Evolutionary conservation across 2,888 invertebrate genomes (phyloP).

Genomic region (Teinopalpus imperialis): DNA sequence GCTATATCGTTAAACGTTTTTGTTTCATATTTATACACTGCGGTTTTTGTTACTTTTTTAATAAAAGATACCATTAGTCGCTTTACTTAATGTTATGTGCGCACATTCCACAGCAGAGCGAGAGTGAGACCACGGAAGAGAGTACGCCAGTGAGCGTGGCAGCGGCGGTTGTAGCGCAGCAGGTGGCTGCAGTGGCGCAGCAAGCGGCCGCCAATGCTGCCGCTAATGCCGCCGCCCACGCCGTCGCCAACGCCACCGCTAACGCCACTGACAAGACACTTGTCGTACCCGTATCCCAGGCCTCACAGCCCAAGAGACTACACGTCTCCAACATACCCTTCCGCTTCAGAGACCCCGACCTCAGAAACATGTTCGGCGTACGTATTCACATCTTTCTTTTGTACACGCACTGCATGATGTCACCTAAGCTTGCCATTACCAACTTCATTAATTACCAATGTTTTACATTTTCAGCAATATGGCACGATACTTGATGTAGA

Average conservation of each 20-base stretch:
- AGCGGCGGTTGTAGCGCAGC: slow-evolving; percentile 60
- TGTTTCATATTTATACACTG: too few species aligned
- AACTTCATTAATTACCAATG: slow-evolving; percentile 42
- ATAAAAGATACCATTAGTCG: too few species aligned
- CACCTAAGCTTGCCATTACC: slow-evolving; percentile 21
- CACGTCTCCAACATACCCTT: slow-evolving; percentile 99
- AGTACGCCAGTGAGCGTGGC: slow-evolving; percentile 77
- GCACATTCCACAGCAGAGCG: slow-evolving; percentile 52
- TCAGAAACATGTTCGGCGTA: slow-evolving; percentile 99
- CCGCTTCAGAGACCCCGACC: slow-evolving; percentile 99
- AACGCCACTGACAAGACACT: slow-evolving; percentile 69
- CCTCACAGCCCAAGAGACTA: slow-evolving; percentile 93
- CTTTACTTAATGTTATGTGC: background rate
- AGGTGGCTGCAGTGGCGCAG: slow-evolving; percentile 60
- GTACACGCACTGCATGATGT: slow-evolving; percentile 36
- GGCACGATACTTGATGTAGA: slow-evolving; percentile 99
- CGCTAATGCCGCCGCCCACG: slow-evolving; percentile 54
- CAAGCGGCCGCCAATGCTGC: slow-evolving; percentile 75
- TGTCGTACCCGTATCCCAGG: slow-evolving; percentile 77
- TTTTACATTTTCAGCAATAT: slow-evolving; percentile 95
- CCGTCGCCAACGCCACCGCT: slow-evolving; percentile 51
- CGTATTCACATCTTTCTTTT: slow-evolving; percentile 66
- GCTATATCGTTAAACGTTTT: too few species aligned
- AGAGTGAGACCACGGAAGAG: slow-evolving; percentile 80
- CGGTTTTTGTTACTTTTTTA: too few species aligned